phyloP scores from a whole-genome alignment of 2,888 invertebrate genomes.

The Cantharis nigra region DNA sequence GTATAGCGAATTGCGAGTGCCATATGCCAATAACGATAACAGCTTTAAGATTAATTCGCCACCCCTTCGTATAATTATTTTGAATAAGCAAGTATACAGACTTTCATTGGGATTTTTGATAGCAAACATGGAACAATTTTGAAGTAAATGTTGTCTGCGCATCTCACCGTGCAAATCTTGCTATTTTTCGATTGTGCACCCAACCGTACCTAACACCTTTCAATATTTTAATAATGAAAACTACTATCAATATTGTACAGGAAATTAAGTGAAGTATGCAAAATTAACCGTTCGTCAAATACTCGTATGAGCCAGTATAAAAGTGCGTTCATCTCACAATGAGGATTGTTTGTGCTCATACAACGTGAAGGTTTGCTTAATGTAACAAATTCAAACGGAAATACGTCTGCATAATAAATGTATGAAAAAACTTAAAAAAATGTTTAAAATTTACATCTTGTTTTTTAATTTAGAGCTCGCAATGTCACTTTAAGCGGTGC shows the following conservation, averaged over 20 bases:
- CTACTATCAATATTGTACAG: background rate
- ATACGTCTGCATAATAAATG: constrained; percentile 7
- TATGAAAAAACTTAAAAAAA: constrained; percentile 13
- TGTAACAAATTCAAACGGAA: constrained; percentile 19
- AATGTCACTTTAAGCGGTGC: background rate
- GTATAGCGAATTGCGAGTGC: background rate
- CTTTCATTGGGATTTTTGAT: background rate
- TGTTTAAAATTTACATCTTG: background rate
- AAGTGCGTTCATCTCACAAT: constrained; percentile 29
- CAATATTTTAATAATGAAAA: background rate
- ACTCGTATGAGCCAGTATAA: constrained; percentile 2
- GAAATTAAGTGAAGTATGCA: constrained; percentile 2
- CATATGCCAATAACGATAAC: background rate
- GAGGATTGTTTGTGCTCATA: constrained; percentile 20
- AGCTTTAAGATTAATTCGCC: background rate
- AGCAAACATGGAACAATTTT: background rate
- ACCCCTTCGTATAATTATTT: background rate
- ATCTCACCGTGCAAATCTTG: background rate
- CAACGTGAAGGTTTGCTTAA: constrained; percentile 26
- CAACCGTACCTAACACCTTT: background rate
- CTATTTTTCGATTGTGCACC: background rate
- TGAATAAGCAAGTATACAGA: background rate
- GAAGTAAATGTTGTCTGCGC: background rate
- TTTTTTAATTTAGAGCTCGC: background rate
- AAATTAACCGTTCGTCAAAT: constrained; percentile 5